A percentile compares a stretch with the other conserved stretches of the same genome.
Conservation (phyloP, 2,888 invertebrate genomes). For the Glaucopsyche alexis region DNA sequence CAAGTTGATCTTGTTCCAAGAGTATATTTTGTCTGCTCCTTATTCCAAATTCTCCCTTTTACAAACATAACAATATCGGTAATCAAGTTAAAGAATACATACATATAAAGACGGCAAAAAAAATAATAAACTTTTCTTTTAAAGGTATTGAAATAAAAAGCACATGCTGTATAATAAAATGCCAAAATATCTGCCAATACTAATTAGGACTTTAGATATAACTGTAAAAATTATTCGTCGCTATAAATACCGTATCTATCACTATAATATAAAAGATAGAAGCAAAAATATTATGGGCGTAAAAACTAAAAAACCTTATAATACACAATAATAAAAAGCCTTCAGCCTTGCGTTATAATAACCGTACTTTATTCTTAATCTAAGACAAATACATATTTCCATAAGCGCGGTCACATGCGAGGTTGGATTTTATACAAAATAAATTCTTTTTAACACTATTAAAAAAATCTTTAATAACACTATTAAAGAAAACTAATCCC, state of each 20-base stretch:
- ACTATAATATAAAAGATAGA: background rate
- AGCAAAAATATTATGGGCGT: background rate
- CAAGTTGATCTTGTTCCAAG: too few species aligned
- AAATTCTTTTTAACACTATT: background rate
- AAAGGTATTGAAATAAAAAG: background rate
- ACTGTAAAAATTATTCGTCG: background rate
- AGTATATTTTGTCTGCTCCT: too few species aligned
- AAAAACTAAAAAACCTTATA: constrained; percentile 18
- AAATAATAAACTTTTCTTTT: background rate
- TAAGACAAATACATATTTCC: background rate
- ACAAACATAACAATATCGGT: too few species aligned
- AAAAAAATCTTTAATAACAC: background rate
- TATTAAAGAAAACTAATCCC: background rate
- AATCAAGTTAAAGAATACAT: too few species aligned
- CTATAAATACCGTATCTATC: background rate
- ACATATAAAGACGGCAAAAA: too few species aligned
- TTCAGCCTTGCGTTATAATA: constrained; percentile 22
- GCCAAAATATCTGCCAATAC: background rate
- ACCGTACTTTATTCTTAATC: constrained; percentile 18
- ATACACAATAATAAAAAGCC: constrained; percentile 17
- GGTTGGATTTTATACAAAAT: background rate
- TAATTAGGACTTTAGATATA: background rate
- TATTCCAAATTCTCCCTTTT: too few species aligned
- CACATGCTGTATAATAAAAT: background rate
- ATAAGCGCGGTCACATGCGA: constrained; percentile 11